Percentiles rank a stretch among this genome's conserved stretches.
Conservation (phyloP, 2,797 vertebrate genomes). For the Pogonophryne albipinna region DNA sequence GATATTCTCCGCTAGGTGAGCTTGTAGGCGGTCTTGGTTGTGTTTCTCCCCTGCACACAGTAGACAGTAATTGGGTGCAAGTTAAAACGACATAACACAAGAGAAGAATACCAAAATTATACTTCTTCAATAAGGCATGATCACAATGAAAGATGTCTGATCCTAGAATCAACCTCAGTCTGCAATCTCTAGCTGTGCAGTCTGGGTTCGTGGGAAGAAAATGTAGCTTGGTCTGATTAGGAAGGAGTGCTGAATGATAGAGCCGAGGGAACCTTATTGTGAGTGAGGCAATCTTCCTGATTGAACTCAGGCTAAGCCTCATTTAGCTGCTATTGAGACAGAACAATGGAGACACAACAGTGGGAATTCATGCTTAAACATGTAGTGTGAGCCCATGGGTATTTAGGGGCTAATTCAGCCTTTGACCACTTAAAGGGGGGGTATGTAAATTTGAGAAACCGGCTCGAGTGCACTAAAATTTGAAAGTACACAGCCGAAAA, state of each 20-base stretch:
- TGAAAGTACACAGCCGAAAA: too few species aligned
- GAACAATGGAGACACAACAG: conserved; percentile 36
- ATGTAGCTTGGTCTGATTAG: conserved; percentile 34
- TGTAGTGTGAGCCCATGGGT: conserved; percentile 15
- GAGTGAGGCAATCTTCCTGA: conserved; percentile 53
- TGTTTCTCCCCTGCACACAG: background rate
- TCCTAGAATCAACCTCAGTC: background rate
- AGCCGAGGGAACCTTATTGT: conserved; percentile 40
- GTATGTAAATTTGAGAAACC: too few species aligned
- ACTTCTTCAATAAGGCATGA: background rate
- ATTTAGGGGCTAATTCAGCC: conserved; percentile 20
- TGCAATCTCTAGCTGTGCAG: background rate
- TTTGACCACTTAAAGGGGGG: conserved; percentile 33
- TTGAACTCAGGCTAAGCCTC: conserved; percentile 45
- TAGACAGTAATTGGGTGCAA: background rate
- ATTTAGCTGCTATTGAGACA: conserved; percentile 56
- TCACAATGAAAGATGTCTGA: background rate
- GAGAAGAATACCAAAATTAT: background rate
- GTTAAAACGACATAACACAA: background rate
- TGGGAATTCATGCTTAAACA: conserved; percentile 24
- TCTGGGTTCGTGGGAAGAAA: conserved; percentile 14
- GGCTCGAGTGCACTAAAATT: too few species aligned
- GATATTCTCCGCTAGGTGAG: background rate
- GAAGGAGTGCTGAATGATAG: background rate
- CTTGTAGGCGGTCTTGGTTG: background rate